A percentile compares a stretch with the other conserved stretches of the same genome.
phyloP scores from a whole-genome alignment of 2,797 vertebrate genomes.

The Botia kubotai region DNA sequence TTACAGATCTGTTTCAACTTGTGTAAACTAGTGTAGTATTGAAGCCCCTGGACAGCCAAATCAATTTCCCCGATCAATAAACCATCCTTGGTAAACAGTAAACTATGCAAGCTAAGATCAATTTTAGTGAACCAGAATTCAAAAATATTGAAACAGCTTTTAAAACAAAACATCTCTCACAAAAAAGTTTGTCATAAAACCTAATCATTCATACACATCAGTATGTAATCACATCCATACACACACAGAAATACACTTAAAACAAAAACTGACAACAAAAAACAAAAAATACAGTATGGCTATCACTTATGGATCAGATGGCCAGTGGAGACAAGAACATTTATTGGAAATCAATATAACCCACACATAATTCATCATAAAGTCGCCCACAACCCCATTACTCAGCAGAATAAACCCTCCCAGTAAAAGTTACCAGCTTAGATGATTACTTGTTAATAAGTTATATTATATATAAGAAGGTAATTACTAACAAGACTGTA shows the following conservation, averaged over 20 bases:
- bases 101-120: no score
- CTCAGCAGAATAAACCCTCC: conserved; percentile 21
- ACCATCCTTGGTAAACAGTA: no score
- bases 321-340: conserved; percentile 56
- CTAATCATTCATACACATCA: conserved; percentile 3
- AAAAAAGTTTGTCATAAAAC: no score
- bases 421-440: neutral
- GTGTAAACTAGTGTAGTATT: no score
- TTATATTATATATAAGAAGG: neutral
- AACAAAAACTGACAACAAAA: no score
- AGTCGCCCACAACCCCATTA: conserved; percentile 50
- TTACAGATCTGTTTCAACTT: no score
- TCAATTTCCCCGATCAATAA: no score
- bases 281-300: conserved; percentile 30
- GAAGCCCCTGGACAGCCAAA: no score
- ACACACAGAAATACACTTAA: neutral
- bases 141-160: no score
- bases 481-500: neutral
- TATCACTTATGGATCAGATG: conserved; percentile 61
- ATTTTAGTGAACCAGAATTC: no score
- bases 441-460: neutral
- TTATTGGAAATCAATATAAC: conserved; percentile 72
- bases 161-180: no score
- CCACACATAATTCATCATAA: conserved; percentile 61
- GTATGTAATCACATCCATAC: conserved; percentile 3